These are phyloP conservation scores for Prosapia bicincta DNA, from an alignment of 2,888 invertebrate species.

Conservation along the genomic window DNA sequence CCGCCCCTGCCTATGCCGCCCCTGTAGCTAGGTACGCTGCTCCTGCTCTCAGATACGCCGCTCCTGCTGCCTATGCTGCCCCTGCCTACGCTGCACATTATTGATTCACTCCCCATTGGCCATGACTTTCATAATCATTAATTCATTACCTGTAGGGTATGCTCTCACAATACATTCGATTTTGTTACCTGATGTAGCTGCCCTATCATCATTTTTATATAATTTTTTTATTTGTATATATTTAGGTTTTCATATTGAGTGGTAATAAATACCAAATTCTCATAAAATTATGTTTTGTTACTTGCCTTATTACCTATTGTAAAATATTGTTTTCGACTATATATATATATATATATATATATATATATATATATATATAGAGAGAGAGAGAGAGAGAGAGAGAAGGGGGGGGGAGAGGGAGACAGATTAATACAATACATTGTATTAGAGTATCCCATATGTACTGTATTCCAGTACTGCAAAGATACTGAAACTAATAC, in stretches of 20 bases:
- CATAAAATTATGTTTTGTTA: background rate
- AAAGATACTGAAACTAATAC: too few species aligned
- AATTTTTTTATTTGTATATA: background rate
- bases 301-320: too few species aligned
- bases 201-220: background rate
- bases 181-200: background rate
- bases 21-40: conserved; percentile 4
- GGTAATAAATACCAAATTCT: background rate
- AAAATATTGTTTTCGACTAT: too few species aligned
- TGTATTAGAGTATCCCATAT: too few species aligned
- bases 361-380: too few species aligned
- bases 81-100: conserved; percentile 3
- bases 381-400: too few species aligned
- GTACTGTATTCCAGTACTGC: too few species aligned
- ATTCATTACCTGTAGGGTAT: background rate
- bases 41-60: conserved; percentile 6
- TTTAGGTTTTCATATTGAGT: background rate
- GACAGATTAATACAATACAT: too few species aligned
- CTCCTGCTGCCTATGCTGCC: conserved; percentile 12
- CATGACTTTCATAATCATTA: background rate
- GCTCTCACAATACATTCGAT: background rate
- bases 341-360: too few species aligned
- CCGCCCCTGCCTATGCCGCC: background rate
- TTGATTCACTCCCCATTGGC: background rate
- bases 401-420: too few species aligned